Conservation (phyloP, 92 coral and sea anemone species). For the Porites evermanni region DNA sequence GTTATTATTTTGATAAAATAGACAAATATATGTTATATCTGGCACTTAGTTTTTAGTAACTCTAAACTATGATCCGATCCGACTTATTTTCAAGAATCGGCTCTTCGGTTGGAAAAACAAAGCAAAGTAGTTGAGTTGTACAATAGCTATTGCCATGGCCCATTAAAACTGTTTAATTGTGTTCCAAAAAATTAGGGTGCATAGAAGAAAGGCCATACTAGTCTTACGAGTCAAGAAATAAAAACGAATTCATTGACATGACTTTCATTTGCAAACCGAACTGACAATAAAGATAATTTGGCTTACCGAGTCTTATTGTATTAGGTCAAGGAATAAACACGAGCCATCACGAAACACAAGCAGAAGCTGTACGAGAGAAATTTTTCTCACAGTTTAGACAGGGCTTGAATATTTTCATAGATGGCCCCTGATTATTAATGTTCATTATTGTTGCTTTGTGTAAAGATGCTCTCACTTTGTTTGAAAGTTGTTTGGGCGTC, state of each 20-base stretch:
- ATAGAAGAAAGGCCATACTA: background rate
- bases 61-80: conserved; percentile 32
- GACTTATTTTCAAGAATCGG: conserved; percentile 22
- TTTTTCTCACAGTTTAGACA: background rate
- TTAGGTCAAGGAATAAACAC: conserved; percentile 6
- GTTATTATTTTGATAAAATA: background rate
- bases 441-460: no score
- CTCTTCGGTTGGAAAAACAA: background rate
- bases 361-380: background rate
- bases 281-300: conserved; percentile 6
- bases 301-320: background rate
- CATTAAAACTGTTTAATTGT: background rate
- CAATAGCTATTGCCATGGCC: background rate
- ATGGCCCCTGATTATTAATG: background rate
- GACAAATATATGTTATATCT: conserved; percentile 3
- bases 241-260: background rate
- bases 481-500: background rate
- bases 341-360: conserved; percentile 30
- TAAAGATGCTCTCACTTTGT: no score
- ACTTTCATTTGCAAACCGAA: conserved; percentile 3
- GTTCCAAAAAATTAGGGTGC: no score
- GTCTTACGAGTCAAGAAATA: background rate
- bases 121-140: background rate
- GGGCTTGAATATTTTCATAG: background rate
- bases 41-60: background rate